Evolutionary conservation across 2,888 invertebrate species (phyloP), one percentile per base, ranked within the genome.

Genomic region (Julus scanicus): DNA sequence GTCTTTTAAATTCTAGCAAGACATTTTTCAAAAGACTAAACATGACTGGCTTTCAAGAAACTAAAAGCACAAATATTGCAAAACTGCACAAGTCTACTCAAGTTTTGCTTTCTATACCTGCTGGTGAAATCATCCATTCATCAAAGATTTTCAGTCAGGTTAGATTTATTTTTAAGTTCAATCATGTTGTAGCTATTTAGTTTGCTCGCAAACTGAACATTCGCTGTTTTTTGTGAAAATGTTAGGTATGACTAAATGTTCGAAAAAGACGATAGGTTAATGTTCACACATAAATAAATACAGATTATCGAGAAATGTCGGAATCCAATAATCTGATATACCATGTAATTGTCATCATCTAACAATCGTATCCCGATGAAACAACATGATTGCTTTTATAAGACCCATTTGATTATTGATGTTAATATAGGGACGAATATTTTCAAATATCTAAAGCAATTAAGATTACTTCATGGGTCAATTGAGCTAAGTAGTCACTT

Each of bases 311-410:
- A 53, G 53, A 53, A 53, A 53, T 53, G 15, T 53, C 11, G 53
- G 53, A 53, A 53, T 53, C 53, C 53, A 53, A 53, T 53, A 53
- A 53, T 53, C 53, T 53, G 53, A 53, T 53, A 53, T 53, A 53
- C 53, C 17, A 13, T 17, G 53, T 4, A 53, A 53, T 53, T 53
- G 53, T 13, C 53, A 53, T 44, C 8, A 8, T 44, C 44, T 44
- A 8, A 44, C 44, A 44, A 44, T 44, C 44, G 53, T 53, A 53
- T 53, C 53, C 53, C 53, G 17, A 13, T 53, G 53, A 53, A 53
- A 53, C 53, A 53, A 15, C 13, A 49, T 49, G 9, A 53, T 53
- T 53, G 53, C 53, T 53, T 53, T 53, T 17, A 53, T 13, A 13
- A 53, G 17, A 53, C 53, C 53, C 17, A 13, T 3, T 17, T 13